These are phyloP conservation scores for Synanthedon andrenaeformis DNA, from an alignment of 2,888 invertebrate genomes.

Conservation along the genomic window DNA sequence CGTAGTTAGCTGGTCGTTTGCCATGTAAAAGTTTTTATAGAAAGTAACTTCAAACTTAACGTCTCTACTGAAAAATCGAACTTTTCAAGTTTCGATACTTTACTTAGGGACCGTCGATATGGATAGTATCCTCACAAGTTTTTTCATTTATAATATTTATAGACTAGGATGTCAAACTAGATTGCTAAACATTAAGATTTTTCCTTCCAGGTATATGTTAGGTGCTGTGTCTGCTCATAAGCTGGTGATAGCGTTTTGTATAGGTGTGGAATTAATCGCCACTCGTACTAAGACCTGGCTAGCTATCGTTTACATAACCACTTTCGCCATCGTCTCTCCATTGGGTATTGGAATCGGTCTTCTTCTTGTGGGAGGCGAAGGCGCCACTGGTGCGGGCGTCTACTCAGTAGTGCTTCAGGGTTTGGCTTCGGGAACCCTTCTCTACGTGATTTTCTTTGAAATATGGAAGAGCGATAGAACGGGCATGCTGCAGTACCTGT, in stretches of 20 bases:
- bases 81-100: too few species aligned
- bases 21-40: too few species aligned
- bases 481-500: conserved; percentile 75
- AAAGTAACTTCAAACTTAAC: too few species aligned
- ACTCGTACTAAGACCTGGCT: conserved; percentile 74
- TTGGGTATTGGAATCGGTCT: conserved; percentile 83
- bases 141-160: too few species aligned
- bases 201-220: conserved; percentile 77
- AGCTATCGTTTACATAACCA: conserved; percentile 76
- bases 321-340: conserved; percentile 84
- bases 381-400: conserved; percentile 70
- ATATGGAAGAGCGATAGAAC: conserved; percentile 74
- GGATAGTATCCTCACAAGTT: too few species aligned
- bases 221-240: conserved; percentile 88
- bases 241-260: conserved; percentile 88
- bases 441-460: conserved; percentile 98
- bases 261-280: conserved; percentile 85
- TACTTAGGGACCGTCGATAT: too few species aligned
- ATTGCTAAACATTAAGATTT: too few species aligned
- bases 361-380: conserved; percentile 70
- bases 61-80: too few species aligned
- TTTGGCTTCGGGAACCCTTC: conserved; percentile 89
- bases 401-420: conserved; percentile 81
- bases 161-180: too few species aligned
- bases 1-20: too few species aligned